A percentile compares a stretch with the other conserved stretches of the same genome.
Conservation (phyloP, 2,113 vertebrate species). For the Sylvia atricapilla region DNA sequence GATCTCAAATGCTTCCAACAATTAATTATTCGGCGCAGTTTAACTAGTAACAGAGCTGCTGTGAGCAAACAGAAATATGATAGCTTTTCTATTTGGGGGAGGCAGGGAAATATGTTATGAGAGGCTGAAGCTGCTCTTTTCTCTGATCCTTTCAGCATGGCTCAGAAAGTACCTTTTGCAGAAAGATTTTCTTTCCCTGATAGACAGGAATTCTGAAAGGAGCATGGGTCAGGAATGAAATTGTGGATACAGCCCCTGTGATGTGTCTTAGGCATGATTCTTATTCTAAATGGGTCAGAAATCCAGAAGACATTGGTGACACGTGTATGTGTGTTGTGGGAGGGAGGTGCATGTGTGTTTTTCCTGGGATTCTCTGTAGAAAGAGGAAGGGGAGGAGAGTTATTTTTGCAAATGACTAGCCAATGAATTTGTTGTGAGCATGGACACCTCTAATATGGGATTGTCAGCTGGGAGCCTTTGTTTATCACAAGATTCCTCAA, state of each 20-base stretch:
- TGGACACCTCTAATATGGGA: background rate
- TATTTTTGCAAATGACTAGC: accelerated
- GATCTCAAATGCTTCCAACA: background rate
- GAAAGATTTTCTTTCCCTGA: background rate
- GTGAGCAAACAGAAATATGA: background rate
- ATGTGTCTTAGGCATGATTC: background rate
- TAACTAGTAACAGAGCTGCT: background rate
- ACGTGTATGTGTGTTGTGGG: background rate
- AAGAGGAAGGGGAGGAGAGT: background rate
- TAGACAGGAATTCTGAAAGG: background rate
- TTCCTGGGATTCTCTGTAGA: background rate
- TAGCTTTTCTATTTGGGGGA: background rate
- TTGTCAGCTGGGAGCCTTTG: background rate
- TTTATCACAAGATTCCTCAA: too few relatives aligned
- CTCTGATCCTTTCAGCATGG: background rate
- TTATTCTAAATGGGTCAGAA: background rate
- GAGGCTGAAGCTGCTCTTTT: background rate
- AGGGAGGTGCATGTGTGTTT: background rate
- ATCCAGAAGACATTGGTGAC: background rate
- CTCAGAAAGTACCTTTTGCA: background rate
- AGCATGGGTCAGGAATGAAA: background rate
- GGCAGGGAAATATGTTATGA: background rate
- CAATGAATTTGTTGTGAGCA: background rate
- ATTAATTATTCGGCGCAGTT: background rate
- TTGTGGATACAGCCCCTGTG: accelerated